Base-by-base conservation (phyloP, 1,140 invertebrate genomes). In the Zaprionus nigranus region DNA sequence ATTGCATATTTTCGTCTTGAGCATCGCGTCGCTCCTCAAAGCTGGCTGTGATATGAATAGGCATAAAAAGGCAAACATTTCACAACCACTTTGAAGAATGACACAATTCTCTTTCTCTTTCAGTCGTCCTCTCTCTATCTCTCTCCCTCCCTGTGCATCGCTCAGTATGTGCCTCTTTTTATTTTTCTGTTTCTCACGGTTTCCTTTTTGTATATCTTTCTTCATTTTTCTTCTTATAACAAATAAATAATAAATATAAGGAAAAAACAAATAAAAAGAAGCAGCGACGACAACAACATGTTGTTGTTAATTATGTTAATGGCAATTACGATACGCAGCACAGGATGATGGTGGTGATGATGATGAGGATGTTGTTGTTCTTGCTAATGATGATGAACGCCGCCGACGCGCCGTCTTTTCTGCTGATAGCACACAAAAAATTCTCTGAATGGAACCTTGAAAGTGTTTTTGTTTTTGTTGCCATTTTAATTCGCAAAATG, bases 1-100 rank as follows among this genome's bases (percentile, higher is more conserved):
- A 54, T 36, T 67, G 22, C 28, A 2, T 66, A 66, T 30, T 60
- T 30, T 60, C 40, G 73, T 65, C 81, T 66, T 85, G 85, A 90
- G 85, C 86, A 93, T 87, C 93, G 93, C 94, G 93, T 90, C 95
- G 95, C 95, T 96, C 96, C 96, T 96, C 96, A 96, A 96, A 96
- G 95, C 96, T 96, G 95, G 96, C 95, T 96, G 95, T 96, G 96
- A 97, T 97, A 97, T 96, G 96, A 95, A 92, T 93, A 91, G 93
- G 81, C 73, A 92, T 86, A 93, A 92, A 90, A 93, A 79, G 92
- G 93, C 96, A 79, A 90, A 92, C 96, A 96, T 95, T 95, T 95
- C 96, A 96, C 96, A 96, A 95, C 95, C 96, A 96, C 95, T 96
- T 96, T 96, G 91, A 92, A 92, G 91, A 92, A 92, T 86, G 82